phyloP scores from a whole-genome alignment of 2,797 vertebrate species.

The Helicolenus hilgendorfi region DNA sequence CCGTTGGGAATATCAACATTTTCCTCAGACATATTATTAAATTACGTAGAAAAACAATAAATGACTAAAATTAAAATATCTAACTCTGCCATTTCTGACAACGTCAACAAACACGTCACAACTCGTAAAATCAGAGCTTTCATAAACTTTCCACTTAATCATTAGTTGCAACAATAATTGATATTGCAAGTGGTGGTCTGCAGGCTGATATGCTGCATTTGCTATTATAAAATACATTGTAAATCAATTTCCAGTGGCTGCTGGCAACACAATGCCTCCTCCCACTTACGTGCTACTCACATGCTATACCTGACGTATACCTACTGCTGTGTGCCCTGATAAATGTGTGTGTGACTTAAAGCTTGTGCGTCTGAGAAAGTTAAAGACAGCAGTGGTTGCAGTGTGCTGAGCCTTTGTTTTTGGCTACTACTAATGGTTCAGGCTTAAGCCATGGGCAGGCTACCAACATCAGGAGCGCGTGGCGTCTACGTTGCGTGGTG shows the following conservation, averaged over 20 bases:
- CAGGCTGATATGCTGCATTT: background rate
- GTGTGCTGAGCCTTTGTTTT: background rate
- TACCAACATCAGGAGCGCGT: no score
- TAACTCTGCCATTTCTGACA: no score
- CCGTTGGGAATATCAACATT: no score
- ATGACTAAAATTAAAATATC: no score
- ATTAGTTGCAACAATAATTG: background rate
- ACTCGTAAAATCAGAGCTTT: no score
- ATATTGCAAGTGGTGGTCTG: background rate
- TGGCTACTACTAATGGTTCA: background rate
- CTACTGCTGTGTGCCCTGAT: background rate
- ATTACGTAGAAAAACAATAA: no score
- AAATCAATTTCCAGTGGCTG: background rate
- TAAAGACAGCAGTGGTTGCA: background rate
- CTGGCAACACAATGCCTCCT: background rate
- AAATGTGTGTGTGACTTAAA: background rate
- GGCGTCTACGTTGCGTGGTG: no score
- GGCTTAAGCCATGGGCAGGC: no score
- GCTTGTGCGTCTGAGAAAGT: background rate
- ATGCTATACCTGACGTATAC: background rate
- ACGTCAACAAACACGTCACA: no score
- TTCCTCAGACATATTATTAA: no score
- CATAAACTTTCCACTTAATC: no score
- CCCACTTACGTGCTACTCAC: background rate
- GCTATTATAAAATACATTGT: background rate